Conservation (phyloP, 1,140 invertebrate genomes). For the Potamilus streckersoni region DNA sequence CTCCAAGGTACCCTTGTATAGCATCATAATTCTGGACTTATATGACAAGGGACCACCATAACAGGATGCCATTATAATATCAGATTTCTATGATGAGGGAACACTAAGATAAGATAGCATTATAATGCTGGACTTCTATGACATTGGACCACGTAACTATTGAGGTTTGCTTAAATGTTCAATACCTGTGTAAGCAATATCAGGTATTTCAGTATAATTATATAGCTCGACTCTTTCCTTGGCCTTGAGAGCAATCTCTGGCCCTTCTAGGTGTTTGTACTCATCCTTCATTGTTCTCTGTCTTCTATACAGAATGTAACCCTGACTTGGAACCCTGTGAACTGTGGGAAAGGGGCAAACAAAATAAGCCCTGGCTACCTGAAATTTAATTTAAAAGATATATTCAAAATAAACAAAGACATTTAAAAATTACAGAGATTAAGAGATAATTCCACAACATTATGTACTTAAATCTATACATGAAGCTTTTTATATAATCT, state of each 20-base stretch:
- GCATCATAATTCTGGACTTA: neutral
- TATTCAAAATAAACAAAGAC: neutral
- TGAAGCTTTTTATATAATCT: too few relatives aligned
- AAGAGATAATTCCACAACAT: too few relatives aligned
- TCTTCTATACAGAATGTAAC: constrained; percentile 55
- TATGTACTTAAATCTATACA: too few relatives aligned
- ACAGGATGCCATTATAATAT: neutral
- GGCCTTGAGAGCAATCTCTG: constrained; percentile 35
- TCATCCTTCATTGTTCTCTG: constrained; percentile 45
- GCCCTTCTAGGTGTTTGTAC: constrained; percentile 27
- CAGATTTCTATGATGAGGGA: neutral
- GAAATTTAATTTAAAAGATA: constrained; percentile 19
- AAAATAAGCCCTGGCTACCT: constrained; percentile 40
- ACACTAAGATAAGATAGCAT: neutral
- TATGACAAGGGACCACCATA: neutral
- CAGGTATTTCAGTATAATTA: constrained; percentile 38
- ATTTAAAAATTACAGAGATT: too few relatives aligned
- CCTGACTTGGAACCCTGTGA: constrained; percentile 55
- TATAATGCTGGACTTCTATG: neutral
- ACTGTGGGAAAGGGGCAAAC: constrained; percentile 51
- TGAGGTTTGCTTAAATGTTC: neutral
- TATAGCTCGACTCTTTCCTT: constrained; percentile 41
- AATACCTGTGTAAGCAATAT: constrained; percentile 58
- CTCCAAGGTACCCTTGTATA: neutral
- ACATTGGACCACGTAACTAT: neutral